These are phyloP conservation scores for Timema podura DNA, from an alignment of 2,888 invertebrate species.

Conservation along the genomic window DNA sequence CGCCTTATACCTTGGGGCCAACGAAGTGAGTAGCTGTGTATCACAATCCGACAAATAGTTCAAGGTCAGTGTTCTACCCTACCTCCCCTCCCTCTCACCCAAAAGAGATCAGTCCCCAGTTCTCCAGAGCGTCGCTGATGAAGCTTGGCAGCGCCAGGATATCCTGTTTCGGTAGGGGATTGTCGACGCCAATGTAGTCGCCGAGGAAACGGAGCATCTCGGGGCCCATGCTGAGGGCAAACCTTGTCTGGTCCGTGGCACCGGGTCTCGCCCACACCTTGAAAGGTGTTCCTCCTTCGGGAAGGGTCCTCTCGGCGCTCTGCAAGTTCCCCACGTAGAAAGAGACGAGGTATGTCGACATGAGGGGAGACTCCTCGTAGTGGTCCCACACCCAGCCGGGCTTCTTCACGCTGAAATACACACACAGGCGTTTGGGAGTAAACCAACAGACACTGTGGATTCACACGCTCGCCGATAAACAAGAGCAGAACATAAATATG, in stretches of 20 bases:
- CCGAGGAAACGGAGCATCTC: constrained; percentile 45
- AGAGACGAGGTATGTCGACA: constrained; percentile 56
- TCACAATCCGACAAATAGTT: too few relatives aligned
- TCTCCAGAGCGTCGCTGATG: constrained; percentile 66
- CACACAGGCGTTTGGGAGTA: neutral
- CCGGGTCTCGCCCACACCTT: constrained; percentile 45
- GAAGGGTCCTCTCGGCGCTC: neutral
- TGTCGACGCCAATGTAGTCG: constrained; percentile 44
- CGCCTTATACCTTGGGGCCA: too few relatives aligned
- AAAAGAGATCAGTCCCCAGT: constrained; percentile 61
- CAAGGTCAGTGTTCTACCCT: too few relatives aligned
- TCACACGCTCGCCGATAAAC: too few relatives aligned
- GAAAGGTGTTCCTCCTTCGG: constrained; percentile 15
- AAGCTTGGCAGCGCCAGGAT: constrained; percentile 70
- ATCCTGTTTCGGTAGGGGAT: constrained; percentile 61
- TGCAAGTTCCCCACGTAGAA: constrained; percentile 23
- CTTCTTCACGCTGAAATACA: constrained; percentile 10
- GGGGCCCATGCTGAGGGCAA: constrained; percentile 48
- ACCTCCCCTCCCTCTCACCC: constrained; percentile 39
- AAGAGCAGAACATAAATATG: too few relatives aligned
- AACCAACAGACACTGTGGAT: neutral
- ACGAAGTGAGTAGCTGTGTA: too few relatives aligned
- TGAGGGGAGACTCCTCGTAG: constrained; percentile 52
- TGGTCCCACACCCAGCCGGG: constrained; percentile 23
- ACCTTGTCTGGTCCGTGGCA: constrained; percentile 39